Evolutionary conservation across 2,113 vertebrate genomes (phyloP).

Genomic region (Leucoraja erinaceus): DNA sequence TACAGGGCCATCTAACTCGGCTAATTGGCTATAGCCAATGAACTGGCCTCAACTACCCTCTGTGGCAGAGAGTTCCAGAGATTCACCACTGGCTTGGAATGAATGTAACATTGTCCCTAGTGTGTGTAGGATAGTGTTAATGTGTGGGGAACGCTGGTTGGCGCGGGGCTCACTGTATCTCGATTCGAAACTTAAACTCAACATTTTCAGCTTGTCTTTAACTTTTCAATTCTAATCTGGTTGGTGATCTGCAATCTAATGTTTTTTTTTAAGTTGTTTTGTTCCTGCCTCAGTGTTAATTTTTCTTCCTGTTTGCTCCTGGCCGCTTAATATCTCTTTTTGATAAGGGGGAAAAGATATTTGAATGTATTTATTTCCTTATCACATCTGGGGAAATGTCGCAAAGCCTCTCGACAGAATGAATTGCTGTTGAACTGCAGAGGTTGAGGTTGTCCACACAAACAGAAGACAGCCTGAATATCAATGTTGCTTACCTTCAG

Average conservation of each 20-base stretch:
- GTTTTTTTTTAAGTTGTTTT: background rate
- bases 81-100: no score
- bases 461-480: background rate
- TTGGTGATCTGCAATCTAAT: background rate
- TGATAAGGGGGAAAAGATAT: background rate
- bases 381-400: background rate
- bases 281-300: background rate
- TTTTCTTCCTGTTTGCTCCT: background rate
- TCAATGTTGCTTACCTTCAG: background rate
- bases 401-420: background rate
- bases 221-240: no score
- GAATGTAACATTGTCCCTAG: no score
- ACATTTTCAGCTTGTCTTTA: no score
- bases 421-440: background rate
- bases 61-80: no score
- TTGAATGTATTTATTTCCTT: background rate
- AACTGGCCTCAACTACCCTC: no score
- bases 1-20: no score
- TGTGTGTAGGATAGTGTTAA: no score
- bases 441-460: background rate
- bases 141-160: no score
- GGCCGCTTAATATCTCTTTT: background rate
- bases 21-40: no score
- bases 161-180: no score
- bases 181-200: no score